These are phyloP conservation scores for Neodontobutis hainanensis DNA, from an alignment of 2,113 vertebrate species.

Conservation along the genomic window DNA sequence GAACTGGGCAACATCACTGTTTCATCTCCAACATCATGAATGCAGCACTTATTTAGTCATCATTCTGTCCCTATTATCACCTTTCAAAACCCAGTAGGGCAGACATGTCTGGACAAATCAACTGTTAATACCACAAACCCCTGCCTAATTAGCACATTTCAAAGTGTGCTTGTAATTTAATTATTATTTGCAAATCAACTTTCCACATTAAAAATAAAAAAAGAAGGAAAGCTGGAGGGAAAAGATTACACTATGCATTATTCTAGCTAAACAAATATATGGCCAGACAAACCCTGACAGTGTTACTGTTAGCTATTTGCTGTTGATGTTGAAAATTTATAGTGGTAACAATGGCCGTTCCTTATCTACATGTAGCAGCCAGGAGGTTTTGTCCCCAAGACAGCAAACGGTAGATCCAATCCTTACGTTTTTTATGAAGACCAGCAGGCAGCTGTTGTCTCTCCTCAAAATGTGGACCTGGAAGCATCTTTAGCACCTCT, in stretches of 20 bases:
- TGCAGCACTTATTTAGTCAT: slow-evolving; percentile 26
- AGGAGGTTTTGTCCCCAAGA: slow-evolving; percentile 8
- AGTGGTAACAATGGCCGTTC: slow-evolving; percentile 49
- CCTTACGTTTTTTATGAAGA: slow-evolving; percentile 83
- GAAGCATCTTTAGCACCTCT: slow-evolving; percentile 95
- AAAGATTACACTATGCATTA: slow-evolving; percentile 9
- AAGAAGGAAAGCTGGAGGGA: slow-evolving; percentile 7
- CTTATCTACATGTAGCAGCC: slow-evolving; percentile 68
- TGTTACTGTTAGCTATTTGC: slow-evolving; percentile 28
- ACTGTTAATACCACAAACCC: slow-evolving; percentile 44
- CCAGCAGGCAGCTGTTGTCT: slow-evolving; percentile 91
- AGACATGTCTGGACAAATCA: slow-evolving; percentile 62
- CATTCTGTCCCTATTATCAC: slow-evolving; percentile 65
- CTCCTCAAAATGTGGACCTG: slow-evolving; percentile 96
- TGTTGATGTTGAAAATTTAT: slow-evolving; percentile 26
- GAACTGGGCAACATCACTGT: neutral
- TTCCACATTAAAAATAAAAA: slow-evolving; percentile 29
- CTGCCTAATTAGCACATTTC: slow-evolving; percentile 68
- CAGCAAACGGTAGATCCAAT: slow-evolving; percentile 14
- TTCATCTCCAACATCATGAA: slow-evolving; percentile 35
- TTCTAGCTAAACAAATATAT: slow-evolving; percentile 24
- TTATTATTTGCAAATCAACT: slow-evolving; percentile 42
- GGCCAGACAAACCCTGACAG: slow-evolving; percentile 26
- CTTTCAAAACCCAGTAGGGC: slow-evolving; percentile 39
- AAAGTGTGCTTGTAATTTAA: slow-evolving; percentile 55